phyloP scores from a whole-genome alignment of 2,888 invertebrate genomes.

The Pogonocherus hispidulus region DNA sequence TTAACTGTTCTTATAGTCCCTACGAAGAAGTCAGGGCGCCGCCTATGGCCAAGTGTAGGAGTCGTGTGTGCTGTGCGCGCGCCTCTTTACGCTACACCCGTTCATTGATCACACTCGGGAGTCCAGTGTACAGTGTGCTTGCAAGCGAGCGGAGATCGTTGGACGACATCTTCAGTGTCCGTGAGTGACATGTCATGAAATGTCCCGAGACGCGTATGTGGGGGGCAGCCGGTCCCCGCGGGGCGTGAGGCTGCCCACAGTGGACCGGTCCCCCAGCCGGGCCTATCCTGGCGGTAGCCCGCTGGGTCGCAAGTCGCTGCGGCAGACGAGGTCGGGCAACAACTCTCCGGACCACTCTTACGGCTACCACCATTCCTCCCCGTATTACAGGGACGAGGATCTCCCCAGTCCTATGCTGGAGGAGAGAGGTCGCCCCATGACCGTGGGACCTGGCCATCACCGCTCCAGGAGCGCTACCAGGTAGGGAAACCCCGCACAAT shows the following conservation, averaged over 20 bases:
- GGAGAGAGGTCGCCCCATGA: conserved; percentile 76
- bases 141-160: conserved; percentile 47
- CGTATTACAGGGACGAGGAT: conserved; percentile 85
- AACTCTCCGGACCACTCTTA: conserved; percentile 73
- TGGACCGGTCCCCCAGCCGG: conserved; percentile 90
- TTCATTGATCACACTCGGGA: conserved; percentile 68
- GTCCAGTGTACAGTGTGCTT: conserved; percentile 48
- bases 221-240: conserved; percentile 78
- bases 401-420: conserved; percentile 89
- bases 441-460: conserved; percentile 74
- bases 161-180: conserved; percentile 60
- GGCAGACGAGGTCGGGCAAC: conserved; percentile 73
- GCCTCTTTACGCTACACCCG: conserved; percentile 66
- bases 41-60: conserved; percentile 18
- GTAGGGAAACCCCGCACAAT: conserved; percentile 42
- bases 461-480: conserved; percentile 86
- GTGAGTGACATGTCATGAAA: conserved; percentile 67
- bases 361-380: conserved; percentile 77
- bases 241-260: conserved; percentile 85
- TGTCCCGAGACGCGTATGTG: conserved; percentile 76
- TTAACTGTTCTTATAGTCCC: no score
- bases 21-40: background rate
- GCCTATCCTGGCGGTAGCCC: conserved; percentile 78
- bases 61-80: conserved; percentile 60
- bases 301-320: conserved; percentile 64